A percentile compares a stretch with the other conserved stretches of the same genome.
phyloP scores from a whole-genome alignment of 2,888 invertebrate genomes.

The Fabriciana adippe region DNA sequence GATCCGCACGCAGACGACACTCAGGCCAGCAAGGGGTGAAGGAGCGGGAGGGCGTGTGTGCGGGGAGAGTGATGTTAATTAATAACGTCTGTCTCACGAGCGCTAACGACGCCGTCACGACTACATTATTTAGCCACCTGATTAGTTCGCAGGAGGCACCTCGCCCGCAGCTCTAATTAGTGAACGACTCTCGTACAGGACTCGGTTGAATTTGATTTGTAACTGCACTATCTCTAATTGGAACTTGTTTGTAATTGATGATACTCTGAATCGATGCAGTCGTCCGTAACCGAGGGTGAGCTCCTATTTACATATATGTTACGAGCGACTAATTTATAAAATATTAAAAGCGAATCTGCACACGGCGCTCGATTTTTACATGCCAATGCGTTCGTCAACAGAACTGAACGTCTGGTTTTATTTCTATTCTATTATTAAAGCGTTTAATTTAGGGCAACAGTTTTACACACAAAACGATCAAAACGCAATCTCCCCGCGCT shows the following conservation, averaged over 20 bases:
- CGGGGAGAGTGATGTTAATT: conserved; percentile 75
- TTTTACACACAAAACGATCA: conserved; percentile 80
- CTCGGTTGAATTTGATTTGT: conserved; percentile 73
- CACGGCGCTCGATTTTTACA: conserved; percentile 52
- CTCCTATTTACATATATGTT: conserved; percentile 56
- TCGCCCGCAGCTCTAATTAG: conserved; percentile 76
- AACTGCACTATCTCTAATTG: conserved; percentile 77
- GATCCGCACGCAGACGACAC: conserved; percentile 36
- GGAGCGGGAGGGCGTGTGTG: conserved; percentile 44
- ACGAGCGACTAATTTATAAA: conserved; percentile 62
- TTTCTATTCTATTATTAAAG: conserved; percentile 80
- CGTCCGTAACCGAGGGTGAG: conserved; percentile 36
- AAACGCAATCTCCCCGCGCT: conserved; percentile 74
- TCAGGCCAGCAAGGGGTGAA: conserved; percentile 39
- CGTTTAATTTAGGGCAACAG: conserved; percentile 80
- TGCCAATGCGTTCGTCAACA: conserved; percentile 62
- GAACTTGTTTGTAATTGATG: conserved; percentile 70
- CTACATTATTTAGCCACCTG: conserved; percentile 81
- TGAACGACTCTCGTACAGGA: conserved; percentile 61
- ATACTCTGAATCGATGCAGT: conserved; percentile 57
- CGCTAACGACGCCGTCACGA: conserved; percentile 79
- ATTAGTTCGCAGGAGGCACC: conserved; percentile 74
- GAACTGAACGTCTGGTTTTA: conserved; percentile 58
- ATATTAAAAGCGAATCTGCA: conserved; percentile 58
- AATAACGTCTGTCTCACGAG: conserved; percentile 79